These are phyloP conservation scores for Dinothrombium tinctorium DNA, from an alignment of 1,140 invertebrate species.

Conservation along the genomic window DNA sequence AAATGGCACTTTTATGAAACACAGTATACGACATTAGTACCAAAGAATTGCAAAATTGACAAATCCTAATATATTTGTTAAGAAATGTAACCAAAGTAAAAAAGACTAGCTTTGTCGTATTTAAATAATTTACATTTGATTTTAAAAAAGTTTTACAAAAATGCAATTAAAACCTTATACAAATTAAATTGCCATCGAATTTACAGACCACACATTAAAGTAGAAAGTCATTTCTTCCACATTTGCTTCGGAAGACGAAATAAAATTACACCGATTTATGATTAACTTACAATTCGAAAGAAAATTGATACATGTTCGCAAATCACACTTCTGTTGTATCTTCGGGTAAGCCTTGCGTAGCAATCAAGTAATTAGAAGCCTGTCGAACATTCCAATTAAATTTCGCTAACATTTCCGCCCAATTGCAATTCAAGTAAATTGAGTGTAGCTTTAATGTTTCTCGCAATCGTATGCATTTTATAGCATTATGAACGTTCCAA, in stretches of 20 bases:
- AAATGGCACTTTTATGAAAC: too few relatives aligned
- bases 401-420: constrained; percentile 21
- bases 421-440: constrained; percentile 17
- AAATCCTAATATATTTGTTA: too few relatives aligned
- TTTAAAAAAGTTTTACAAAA: too few relatives aligned
- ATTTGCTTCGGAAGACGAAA: neutral
- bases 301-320: too few relatives aligned
- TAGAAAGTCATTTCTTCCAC: neutral
- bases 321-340: constrained; percentile 16
- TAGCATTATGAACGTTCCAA: constrained; percentile 69
- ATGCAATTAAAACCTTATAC: neutral
- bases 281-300: too few relatives aligned
- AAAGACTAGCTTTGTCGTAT: too few relatives aligned
- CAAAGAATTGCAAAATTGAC: too few relatives aligned
- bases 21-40: too few relatives aligned
- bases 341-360: constrained; percentile 14
- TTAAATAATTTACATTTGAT: too few relatives aligned
- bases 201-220: neutral
- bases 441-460: constrained; percentile 18
- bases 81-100: too few relatives aligned
- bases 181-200: too few relatives aligned
- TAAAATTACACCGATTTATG: too few relatives aligned
- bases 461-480: constrained; percentile 39
- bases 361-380: constrained; percentile 22
- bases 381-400: constrained; percentile 22